phyloP scores from a whole-genome alignment of 1,140 invertebrate genomes.

The Hycleus phaleratus region DNA sequence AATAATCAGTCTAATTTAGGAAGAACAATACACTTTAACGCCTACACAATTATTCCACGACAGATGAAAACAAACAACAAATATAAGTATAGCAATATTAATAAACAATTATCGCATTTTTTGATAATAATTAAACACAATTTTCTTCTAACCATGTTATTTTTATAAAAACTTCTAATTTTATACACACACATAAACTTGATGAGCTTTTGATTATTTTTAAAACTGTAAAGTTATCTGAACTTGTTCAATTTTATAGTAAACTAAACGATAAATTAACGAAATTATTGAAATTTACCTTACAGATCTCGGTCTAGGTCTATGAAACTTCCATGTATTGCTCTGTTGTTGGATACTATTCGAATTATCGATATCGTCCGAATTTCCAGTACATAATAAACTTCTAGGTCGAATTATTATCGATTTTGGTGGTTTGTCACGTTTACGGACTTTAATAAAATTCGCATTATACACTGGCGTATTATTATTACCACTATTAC shows the following conservation, averaged over 20 bases:
- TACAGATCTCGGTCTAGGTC: conserved; percentile 11
- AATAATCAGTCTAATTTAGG: too few species aligned
- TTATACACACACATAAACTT: too few species aligned
- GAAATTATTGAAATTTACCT: too few species aligned
- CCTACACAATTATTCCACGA: too few species aligned
- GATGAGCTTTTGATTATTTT: conserved; percentile 5
- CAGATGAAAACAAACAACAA: too few species aligned
- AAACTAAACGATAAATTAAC: too few species aligned
- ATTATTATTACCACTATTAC: conserved; percentile 9
- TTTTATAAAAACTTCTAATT: too few species aligned
- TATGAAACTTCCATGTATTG: conserved; percentile 32
- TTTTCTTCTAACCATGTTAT: too few species aligned
- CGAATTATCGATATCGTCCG: conserved; percentile 23
- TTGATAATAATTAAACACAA: too few species aligned
- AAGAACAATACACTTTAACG: too few species aligned
- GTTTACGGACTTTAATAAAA: conserved; percentile 23
- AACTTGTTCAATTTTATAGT: not conserved
- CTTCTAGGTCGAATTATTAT: conserved; percentile 24
- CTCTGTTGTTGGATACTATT: conserved; percentile 27
- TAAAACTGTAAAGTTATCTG: conserved; percentile 3
- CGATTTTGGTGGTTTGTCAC: conserved; percentile 23
- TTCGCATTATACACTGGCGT: conserved; percentile 10
- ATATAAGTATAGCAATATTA: too few species aligned
- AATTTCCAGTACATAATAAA: conserved; percentile 26
- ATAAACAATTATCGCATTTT: too few species aligned